A percentile compares a stretch with the other conserved stretches of the same genome.
These are phyloP conservation scores for Ectemnius continuus DNA, from an alignment of 2,888 invertebrate species.

Conservation along the genomic window DNA sequence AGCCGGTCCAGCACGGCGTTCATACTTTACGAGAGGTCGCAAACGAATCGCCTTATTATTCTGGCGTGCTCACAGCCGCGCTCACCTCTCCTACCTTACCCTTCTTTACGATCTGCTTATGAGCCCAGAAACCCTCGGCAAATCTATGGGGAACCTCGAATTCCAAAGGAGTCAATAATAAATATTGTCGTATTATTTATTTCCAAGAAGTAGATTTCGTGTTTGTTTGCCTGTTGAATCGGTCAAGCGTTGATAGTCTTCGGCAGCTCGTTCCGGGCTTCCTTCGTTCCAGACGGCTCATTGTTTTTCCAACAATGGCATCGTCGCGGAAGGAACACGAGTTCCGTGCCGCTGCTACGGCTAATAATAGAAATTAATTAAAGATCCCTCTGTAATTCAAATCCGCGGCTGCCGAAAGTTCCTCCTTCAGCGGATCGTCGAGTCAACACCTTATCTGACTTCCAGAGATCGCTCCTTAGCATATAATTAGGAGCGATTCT, in stretches of 20 bases:
- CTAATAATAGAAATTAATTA: conserved; percentile 52
- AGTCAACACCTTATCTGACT: conserved; percentile 27
- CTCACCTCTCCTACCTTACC: neutral
- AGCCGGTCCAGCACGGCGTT: conserved; percentile 41
- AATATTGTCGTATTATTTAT: too few relatives aligned
- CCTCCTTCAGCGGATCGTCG: neutral
- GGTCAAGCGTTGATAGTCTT: too few relatives aligned
- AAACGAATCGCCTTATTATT: conserved; percentile 61
- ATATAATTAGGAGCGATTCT: conserved; percentile 36
- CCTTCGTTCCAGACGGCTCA: neutral
- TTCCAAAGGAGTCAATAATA: too few relatives aligned
- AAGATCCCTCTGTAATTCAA: conserved; percentile 39
- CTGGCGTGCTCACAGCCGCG: neutral
- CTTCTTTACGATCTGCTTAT: neutral
- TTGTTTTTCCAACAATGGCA: conserved; percentile 16
- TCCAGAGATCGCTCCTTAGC: conserved; percentile 38
- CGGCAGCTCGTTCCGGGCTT: too few relatives aligned
- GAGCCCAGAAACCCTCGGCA: too few relatives aligned
- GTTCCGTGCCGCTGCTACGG: conserved; percentile 16
- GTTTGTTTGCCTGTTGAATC: too few relatives aligned
- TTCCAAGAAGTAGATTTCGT: neutral
- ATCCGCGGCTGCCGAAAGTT: conserved; percentile 24
- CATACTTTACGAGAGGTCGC: conserved; percentile 54
- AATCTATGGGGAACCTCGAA: too few relatives aligned
- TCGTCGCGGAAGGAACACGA: conserved; percentile 10